Percentiles rank a stretch among this genome's conserved stretches.
phyloP scores from a whole-genome alignment of 2,113 vertebrate genomes.

The Calidris pygmaea region DNA sequence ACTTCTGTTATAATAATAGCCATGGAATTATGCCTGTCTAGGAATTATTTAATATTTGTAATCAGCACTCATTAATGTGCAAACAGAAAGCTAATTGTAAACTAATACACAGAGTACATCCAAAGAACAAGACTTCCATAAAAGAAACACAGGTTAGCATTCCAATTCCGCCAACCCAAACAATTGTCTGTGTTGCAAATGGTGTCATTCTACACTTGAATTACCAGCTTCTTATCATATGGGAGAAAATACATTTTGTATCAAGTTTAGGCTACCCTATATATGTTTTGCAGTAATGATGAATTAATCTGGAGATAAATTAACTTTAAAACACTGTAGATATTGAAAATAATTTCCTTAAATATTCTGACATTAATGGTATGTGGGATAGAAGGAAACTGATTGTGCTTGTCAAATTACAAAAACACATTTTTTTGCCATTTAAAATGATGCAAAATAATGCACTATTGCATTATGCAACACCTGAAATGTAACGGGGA shows the following conservation, averaged over 20 bases:
- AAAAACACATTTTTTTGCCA: conserved; percentile 4
- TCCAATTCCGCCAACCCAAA: neutral
- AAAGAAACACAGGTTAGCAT: neutral
- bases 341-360: neutral
- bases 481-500: neutral
- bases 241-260: neutral
- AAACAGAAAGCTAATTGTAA: neutral
- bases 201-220: neutral
- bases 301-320: neutral
- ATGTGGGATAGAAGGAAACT: neutral
- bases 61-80: neutral
- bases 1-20: neutral
- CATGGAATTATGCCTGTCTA: neutral
- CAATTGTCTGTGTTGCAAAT: neutral
- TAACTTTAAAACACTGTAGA: neutral
- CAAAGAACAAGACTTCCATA: neutral
- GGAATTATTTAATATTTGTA: neutral
- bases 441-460: conserved; percentile 39
- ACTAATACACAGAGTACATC: neutral
- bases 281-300: neutral
- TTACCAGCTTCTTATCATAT: neutral
- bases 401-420: neutral
- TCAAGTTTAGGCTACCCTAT: neutral
- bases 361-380: neutral
- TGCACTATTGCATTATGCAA: conserved; percentile 48